phyloP scores from a whole-genome alignment of 2,797 vertebrate genomes.

The Thripadectes ignobilis region DNA sequence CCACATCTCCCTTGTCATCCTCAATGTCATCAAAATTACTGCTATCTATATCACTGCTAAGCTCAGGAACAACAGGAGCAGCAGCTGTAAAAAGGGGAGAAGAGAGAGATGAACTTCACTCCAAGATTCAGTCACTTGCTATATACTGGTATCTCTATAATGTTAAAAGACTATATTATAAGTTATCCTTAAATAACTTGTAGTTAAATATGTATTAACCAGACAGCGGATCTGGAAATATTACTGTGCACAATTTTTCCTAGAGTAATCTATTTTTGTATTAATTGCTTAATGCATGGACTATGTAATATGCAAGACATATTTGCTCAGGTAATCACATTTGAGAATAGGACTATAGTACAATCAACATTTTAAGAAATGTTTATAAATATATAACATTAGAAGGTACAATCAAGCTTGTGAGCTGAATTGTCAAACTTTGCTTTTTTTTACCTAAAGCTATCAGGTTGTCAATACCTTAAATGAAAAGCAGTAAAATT shows the following conservation, averaged over 20 bases:
- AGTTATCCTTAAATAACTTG: not conserved
- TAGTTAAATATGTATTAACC: not conserved
- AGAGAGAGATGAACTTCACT: constrained; percentile 8
- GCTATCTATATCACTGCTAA: constrained; percentile 97
- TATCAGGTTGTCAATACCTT: not conserved
- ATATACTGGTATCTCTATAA: not conserved
- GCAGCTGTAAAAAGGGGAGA: constrained; percentile 77
- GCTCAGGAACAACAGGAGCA: constrained; percentile 95
- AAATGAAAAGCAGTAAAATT: not conserved
- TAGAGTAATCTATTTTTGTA: not conserved
- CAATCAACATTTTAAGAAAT: not conserved
- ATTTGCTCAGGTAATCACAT: not conserved
- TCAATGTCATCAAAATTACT: constrained; percentile 99
- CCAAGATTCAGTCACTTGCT: not conserved
- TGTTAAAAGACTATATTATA: not conserved
- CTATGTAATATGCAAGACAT: not conserved
- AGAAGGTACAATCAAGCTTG: not conserved
- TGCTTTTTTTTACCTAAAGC: not conserved
- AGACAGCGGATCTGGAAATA: not conserved
- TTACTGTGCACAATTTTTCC: not conserved
- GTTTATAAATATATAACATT: not conserved
- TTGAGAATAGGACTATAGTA: not conserved
- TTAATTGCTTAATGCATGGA: not conserved
- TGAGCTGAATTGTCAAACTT: not conserved
- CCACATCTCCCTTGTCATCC: constrained; percentile 95